Percentiles rank a stretch among this genome's conserved stretches.
Evolutionary conservation across 2,888 invertebrate genomes (phyloP).

Genomic region (Synergus itoensis): DNA sequence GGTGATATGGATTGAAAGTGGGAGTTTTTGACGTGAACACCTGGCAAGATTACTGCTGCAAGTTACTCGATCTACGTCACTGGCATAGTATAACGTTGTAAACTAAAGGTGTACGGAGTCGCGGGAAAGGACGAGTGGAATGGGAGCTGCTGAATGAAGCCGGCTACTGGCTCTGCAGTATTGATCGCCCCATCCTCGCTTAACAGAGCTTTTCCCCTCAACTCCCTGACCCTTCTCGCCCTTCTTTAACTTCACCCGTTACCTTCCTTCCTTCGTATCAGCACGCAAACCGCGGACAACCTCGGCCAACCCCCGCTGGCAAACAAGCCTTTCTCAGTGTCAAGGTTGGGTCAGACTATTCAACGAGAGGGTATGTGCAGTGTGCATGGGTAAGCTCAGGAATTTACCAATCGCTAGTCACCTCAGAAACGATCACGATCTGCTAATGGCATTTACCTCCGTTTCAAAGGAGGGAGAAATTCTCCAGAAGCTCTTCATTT

Average conservation of each 20-base stretch:
- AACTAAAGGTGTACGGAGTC: not conserved
- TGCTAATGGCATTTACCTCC: not conserved
- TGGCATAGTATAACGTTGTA: conserved; percentile 14
- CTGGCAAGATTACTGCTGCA: not conserved
- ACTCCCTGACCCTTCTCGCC: conserved; percentile 42
- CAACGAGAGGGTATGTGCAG: conserved; percentile 37
- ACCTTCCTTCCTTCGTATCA: conserved; percentile 33
- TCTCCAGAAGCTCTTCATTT: not conserved
- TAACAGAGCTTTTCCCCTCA: conserved; percentile 39
- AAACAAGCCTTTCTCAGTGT: conserved; percentile 65
- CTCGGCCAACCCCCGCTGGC: conserved; percentile 52
- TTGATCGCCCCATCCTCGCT: conserved; percentile 74
- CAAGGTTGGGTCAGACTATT: conserved; percentile 67
- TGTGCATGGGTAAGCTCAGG: conserved; percentile 1
- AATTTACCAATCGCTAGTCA: conserved; percentile 3
- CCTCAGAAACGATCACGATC: conserved; percentile 1
- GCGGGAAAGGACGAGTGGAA: conserved; percentile 9
- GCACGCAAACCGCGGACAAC: conserved; percentile 46
- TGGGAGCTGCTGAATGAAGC: conserved; percentile 46
- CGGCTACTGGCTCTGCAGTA: conserved; percentile 56
- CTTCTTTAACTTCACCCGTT: conserved; percentile 41
- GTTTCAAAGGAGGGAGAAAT: not conserved
- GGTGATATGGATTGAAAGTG: conserved; percentile 6
- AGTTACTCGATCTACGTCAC: conserved; percentile 1
- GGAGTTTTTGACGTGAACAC: not conserved